Percentiles rank a stretch among this genome's conserved stretches.
phyloP scores from a whole-genome alignment of 92 coral and sea anemone genomes.

The Blastomussa wellsi region DNA sequence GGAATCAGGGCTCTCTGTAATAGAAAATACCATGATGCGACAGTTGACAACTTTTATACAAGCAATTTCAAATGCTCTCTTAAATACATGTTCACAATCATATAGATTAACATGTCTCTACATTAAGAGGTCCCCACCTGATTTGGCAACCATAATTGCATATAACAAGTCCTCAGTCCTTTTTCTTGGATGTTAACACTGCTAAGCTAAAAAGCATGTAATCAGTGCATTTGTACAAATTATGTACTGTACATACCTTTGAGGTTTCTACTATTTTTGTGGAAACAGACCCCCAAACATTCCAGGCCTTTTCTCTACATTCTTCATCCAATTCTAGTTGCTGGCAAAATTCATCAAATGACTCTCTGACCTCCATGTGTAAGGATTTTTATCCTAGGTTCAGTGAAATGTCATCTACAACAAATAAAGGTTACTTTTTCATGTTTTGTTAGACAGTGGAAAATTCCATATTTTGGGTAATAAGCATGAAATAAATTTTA shows the following conservation, averaged over 20 bases:
- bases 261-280: not conserved
- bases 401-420: constrained; percentile 25
- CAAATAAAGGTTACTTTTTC: not conserved
- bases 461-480: too few relatives aligned
- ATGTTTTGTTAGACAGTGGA: too few relatives aligned
- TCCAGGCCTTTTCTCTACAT: constrained; percentile 29
- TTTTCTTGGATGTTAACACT: not conserved
- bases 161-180: not conserved
- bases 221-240: not conserved
- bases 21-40: not conserved
- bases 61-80: not conserved
- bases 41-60: not conserved
- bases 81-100: too few relatives aligned
- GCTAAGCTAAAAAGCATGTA: not conserved
- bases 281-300: constrained; percentile 34
- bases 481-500: too few relatives aligned
- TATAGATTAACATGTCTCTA: too few relatives aligned
- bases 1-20: constrained; percentile 33
- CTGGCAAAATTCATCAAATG: constrained; percentile 27
- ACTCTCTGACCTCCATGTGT: constrained; percentile 30
- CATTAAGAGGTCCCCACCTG: too few relatives aligned
- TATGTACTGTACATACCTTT: constrained; percentile 28
- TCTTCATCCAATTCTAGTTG: constrained; percentile 28
- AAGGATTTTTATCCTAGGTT: not conserved
- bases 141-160: too few relatives aligned